Base-by-base conservation (phyloP, 2,113 vertebrate genomes). In the Paraplagusia blochii region DNA sequence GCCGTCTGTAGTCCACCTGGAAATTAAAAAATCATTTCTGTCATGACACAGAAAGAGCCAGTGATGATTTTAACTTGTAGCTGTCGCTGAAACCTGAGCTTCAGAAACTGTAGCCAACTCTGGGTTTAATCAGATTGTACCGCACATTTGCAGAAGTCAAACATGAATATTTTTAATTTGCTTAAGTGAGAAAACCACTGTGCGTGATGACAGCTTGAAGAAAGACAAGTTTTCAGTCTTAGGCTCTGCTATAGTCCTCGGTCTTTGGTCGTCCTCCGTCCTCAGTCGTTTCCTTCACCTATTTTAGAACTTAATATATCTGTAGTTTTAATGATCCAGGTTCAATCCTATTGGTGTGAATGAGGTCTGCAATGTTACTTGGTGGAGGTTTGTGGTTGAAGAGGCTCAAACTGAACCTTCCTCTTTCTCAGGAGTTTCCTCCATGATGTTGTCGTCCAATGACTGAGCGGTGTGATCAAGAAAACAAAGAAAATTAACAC, bases 381-480 rank as follows among this genome's bases (percentile, higher is more conserved):
- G 36, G 47, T 33, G 6, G 63, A 33, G 59, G 76, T 17, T 46
- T 74, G 51, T 49, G 44, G 63, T 66, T 50, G 16, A 66, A 43
- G 6, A 29, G 6, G 6, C 33, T 74, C 2, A 65, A 61, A 67
- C 52, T 61, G 53, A 70, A 73, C 62, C 66, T 67, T 77, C 81
- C 83, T 71, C 72, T 83, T 83, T 88, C 85, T 87, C 84, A 85
- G 82, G 78, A 82, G 56, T 53, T 78, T 51, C 46, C 46, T 60
- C 58, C 72, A 74, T 70, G 66, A 19, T 33, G 0, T 56, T 38
- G 36, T 69, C 33, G 43, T 46, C 53, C 14, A 63, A 47, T 68
- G 56, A 82, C 53, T 54, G 40, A 63, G 75, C 65, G 72, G 8
- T 39, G 13, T 52, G 17, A 42, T 11, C 51, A 33, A 54, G 0